Evolutionary conservation across 1,140 invertebrate species (phyloP), one percentile per base, ranked within the genome.

Genomic region (Antheraea mylitta): DNA sequence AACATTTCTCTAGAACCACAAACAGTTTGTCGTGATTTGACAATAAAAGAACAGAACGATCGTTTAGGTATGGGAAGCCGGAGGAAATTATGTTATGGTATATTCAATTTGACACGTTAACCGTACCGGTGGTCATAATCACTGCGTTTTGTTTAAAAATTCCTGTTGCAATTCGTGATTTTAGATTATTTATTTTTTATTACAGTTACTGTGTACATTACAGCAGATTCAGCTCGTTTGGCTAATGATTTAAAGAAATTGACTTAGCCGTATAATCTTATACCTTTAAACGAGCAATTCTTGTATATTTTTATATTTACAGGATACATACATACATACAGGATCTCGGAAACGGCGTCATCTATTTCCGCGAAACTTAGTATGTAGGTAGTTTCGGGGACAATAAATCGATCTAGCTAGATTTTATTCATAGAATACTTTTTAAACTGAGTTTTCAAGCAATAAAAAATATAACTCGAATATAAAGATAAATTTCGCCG

Each of bases 61-160:
- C 71, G 68, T 75, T 75, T 75, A 66, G 69, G 68, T 30, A 71
- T 73, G 71, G 71, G 73, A 77, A 75, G 68, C 74, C 22, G 60
- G 19, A 64, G 22, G 72, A 71, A 79, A 80, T 72, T 73, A 74
- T 75, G 73, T 66, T 79, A 74, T 76, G 78, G 76, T 75, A 36
- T 30, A 80, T 81, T 79, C 79, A 83, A 81, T 86, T 86, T 79
- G 73, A 77, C 69, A 73, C 64, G 71, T 67, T 68, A 42, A 72
- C 70, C 22, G 68, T 82, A 77, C 74, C 66, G 78, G 73, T 73
- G 72, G 45, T 66, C 71, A 74, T 76, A 72, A 79, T 70, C 45
- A 10, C 45, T 16, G 16, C 16, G 16, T 53, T 53, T 53, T 16
- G 0, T 53, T 53, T 16, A 53, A 53, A n/a, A 53, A 53, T 53